Percentiles rank a stretch among this genome's conserved stretches.
phyloP scores from a whole-genome alignment of 1,140 invertebrate genomes.

The Papilio polytes region DNA sequence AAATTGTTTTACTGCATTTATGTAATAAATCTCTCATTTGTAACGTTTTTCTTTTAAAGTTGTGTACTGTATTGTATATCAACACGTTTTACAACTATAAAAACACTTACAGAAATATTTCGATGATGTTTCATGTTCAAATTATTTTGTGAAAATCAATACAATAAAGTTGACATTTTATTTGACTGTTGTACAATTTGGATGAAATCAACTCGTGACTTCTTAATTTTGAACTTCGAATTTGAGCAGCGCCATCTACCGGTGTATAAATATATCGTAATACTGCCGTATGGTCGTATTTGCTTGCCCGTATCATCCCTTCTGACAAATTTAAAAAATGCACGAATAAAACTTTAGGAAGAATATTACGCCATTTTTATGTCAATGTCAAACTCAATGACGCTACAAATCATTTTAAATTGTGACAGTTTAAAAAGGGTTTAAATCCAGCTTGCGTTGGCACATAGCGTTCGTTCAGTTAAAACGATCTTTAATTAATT shows the following conservation, averaged over 20 bases:
- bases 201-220: too few species aligned
- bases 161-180: constrained; percentile 1
- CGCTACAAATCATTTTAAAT: constrained; percentile 40
- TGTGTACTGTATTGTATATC: neutral
- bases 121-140: neutral
- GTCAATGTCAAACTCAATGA: constrained; percentile 44
- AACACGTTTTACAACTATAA: too few species aligned
- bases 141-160: neutral
- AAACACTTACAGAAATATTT: too few species aligned
- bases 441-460: neutral
- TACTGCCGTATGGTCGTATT: neutral
- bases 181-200: neutral
- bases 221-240: too few species aligned
- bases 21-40: neutral
- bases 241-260: too few species aligned
- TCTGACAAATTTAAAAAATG: neutral
- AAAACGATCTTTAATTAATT: constrained; percentile 8
- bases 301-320: neutral
- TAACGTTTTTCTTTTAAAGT: neutral
- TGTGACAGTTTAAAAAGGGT: constrained; percentile 33
- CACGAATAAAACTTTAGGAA: neutral
- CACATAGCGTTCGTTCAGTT: neutral
- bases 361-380: constrained; percentile 45
- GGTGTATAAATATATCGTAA: too few species aligned
- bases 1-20: neutral